Evolutionary conservation across 2,113 vertebrate genomes (phyloP).

Genomic region (Lasiurus cinereus): DNA sequence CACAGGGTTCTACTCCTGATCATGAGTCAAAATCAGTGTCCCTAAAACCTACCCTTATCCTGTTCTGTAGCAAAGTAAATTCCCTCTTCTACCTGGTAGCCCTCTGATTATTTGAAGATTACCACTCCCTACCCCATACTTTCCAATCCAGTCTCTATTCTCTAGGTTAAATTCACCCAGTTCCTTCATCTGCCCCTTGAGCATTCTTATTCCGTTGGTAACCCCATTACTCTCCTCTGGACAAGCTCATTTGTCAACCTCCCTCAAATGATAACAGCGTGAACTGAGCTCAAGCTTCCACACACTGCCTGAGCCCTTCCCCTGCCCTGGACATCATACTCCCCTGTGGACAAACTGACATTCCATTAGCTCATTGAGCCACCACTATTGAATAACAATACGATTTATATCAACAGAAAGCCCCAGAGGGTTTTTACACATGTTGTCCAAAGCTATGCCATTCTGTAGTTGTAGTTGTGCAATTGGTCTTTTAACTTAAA

Average conservation of each 20-base stretch:
- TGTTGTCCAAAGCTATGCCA: conserved; percentile 36
- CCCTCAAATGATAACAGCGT: background rate
- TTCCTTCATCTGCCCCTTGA: background rate
- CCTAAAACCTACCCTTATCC: background rate
- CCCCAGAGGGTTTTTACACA: conserved; percentile 20
- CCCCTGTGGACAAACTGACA: background rate
- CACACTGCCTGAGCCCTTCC: background rate
- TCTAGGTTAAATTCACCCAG: background rate
- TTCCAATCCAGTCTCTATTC: background rate
- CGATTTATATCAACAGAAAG: conserved; percentile 27
- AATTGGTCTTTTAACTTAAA: conserved; percentile 39
- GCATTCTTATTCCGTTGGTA: background rate
- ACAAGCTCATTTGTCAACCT: background rate
- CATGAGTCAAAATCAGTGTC: background rate
- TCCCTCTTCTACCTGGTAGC: background rate
- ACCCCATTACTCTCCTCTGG: background rate
- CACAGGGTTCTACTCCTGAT: background rate
- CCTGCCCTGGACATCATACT: background rate
- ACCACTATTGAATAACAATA: background rate
- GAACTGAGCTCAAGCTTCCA: conserved; percentile 29
- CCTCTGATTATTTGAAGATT: background rate
- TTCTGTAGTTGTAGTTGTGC: background rate
- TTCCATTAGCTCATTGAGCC: conserved; percentile 20
- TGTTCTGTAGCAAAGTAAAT: background rate
- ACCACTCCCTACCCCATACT: background rate